These are phyloP conservation scores for Condylura cristata DNA, from an alignment of 2,113 vertebrate genomes.

Conservation along the genomic window DNA sequence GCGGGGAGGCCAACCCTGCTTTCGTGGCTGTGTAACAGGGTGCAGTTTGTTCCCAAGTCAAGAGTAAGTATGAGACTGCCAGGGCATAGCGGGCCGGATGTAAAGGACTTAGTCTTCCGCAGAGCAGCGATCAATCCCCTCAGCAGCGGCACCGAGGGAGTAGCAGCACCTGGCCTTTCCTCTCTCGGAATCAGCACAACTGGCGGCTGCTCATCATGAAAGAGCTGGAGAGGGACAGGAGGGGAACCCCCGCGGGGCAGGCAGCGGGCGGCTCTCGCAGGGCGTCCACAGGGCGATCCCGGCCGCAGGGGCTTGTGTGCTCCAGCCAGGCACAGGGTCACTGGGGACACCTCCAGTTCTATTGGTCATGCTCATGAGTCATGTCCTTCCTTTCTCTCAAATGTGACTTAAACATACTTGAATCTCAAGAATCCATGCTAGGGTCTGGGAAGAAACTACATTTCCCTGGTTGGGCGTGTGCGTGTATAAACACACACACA, in stretches of 20 bases:
- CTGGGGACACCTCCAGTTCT: constrained; percentile 1
- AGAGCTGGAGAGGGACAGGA: neutral
- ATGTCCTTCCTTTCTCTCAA: neutral
- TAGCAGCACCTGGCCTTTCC: constrained; percentile 65
- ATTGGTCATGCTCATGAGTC: neutral
- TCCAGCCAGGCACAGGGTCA: neutral
- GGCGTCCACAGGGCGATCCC: constrained; percentile 43
- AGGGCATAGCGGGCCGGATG: constrained; percentile 16
- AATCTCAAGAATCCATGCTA: constrained; percentile 16
- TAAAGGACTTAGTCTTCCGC: constrained; percentile 32
- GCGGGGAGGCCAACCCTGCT: constrained; percentile 46
- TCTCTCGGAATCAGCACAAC: constrained; percentile 68
- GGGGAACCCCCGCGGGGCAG: constrained; percentile 56
- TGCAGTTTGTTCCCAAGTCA: constrained; percentile 24
- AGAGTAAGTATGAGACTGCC: constrained; percentile 56
- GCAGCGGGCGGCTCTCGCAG: constrained; percentile 67
- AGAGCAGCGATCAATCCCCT: constrained; percentile 63
- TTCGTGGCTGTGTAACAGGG: constrained; percentile 69
- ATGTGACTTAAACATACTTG: constrained; percentile 41
- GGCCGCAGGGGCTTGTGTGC: neutral
- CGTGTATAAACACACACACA: neutral
- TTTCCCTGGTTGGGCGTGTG: neutral
- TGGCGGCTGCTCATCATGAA: constrained; percentile 72
- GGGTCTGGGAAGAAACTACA: neutral
- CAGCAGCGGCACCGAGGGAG: constrained; percentile 54